A percentile compares a stretch with the other conserved stretches of the same genome.
phyloP scores from a whole-genome alignment of 2,113 vertebrate genomes.

The Plestiodon gilberti region DNA sequence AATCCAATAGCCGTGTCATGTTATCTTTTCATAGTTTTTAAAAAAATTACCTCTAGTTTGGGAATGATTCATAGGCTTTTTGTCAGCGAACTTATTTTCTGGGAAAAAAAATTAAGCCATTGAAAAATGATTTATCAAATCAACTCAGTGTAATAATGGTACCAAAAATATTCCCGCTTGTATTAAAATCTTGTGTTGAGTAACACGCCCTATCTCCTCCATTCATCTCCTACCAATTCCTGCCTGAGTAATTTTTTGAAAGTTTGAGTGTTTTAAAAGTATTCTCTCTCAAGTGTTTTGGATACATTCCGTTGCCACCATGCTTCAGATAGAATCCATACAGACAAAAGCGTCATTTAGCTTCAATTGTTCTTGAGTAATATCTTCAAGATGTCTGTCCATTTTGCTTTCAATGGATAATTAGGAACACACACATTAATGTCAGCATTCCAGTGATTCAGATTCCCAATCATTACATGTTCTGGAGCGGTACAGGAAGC shows the following conservation, averaged over 20 bases:
- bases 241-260: conserved; percentile 47
- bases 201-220: neutral
- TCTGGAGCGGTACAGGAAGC: neutral
- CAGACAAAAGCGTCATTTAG: conserved; percentile 26
- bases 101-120: neutral
- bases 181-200: conserved; percentile 3
- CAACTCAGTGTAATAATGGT: neutral
- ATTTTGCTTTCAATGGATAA: neutral
- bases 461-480: neutral
- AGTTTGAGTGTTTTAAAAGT: conserved; percentile 33
- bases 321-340: conserved; percentile 3
- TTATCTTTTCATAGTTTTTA: neutral
- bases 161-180: conserved; percentile 15
- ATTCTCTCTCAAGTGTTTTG: conserved; percentile 24
- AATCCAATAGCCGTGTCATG: neutral
- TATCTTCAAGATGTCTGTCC: neutral
- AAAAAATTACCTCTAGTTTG: conserved; percentile 13
- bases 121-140: conserved; percentile 24
- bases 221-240: conserved; percentile 39
- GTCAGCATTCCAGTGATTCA: neutral
- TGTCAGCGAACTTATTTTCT: neutral
- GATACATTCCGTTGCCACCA: conserved; percentile 13
- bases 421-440: neutral
- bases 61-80: neutral
- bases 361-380: conserved; percentile 18